Conservation (phyloP, 1,140 invertebrate species). For the Battus philenor region DNA sequence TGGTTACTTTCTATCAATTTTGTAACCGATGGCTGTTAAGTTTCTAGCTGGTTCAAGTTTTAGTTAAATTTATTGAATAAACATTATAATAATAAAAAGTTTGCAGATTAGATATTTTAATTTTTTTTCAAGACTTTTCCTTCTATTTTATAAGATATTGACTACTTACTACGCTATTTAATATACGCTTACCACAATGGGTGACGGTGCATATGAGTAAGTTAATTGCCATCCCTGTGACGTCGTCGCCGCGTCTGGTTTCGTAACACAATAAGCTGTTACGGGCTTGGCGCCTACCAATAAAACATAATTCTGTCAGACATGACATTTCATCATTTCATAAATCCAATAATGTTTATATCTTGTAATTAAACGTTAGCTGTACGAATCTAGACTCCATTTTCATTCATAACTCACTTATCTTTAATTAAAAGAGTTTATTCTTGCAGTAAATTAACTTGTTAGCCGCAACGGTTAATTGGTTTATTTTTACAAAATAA, state of each 20-base stretch:
- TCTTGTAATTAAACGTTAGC: slow-evolving; percentile 6
- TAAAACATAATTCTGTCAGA: slow-evolving; percentile 17
- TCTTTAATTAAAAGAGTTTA: slow-evolving; percentile 9
- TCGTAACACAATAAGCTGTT: slow-evolving; percentile 14
- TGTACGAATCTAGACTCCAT: background rate
- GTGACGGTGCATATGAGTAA: slow-evolving; percentile 11
- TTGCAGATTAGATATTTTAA: no score
- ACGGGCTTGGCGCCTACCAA: slow-evolving; percentile 8
- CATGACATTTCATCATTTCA: slow-evolving; percentile 14
- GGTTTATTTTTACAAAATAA: background rate
- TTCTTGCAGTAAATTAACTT: background rate
- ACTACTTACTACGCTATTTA: no score
- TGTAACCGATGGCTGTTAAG: no score
- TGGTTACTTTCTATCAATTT: slow-evolving; percentile 21
- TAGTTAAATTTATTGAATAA: no score
- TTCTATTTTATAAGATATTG: no score
- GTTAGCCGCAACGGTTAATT: slow-evolving; percentile 4
- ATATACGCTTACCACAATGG: slow-evolving; percentile 10
- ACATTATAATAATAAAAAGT: no score
- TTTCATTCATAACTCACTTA: slow-evolving; percentile 3
- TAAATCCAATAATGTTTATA: slow-evolving; percentile 12
- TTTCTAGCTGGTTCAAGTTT: no score
- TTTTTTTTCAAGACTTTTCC: no score
- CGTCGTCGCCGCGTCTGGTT: slow-evolving; percentile 14
- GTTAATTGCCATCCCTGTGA: slow-evolving; percentile 7